Percentiles rank a stretch among this genome's conserved stretches.
Conservation (phyloP, 2,797 vertebrate species). For the Momotus momota region DNA sequence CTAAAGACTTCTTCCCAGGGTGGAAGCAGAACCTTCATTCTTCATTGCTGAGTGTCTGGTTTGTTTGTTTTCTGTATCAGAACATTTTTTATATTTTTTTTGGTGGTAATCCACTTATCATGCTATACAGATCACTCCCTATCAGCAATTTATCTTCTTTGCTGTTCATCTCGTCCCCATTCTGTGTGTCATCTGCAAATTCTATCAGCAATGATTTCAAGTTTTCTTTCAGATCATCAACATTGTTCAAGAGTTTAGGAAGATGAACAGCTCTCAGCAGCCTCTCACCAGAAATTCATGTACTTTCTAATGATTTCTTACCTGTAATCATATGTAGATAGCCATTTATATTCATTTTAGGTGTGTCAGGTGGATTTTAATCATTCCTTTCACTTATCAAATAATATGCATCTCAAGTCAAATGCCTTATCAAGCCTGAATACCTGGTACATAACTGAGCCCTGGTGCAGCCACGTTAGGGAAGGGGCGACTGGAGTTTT, state of each 20-base stretch:
- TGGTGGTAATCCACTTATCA: neutral
- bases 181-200: neutral
- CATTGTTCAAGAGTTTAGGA: neutral
- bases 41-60: neutral
- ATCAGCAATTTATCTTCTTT: neutral
- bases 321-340: neutral
- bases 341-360: neutral
- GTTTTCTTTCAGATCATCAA: neutral
- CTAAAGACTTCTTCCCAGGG: neutral
- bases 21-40: neutral
- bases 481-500: neutral
- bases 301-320: neutral
- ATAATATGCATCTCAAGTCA: neutral
- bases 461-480: accelerated
- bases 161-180: neutral
- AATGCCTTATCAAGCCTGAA: neutral
- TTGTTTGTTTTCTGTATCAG: neutral
- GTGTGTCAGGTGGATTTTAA: neutral
- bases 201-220: neutral
- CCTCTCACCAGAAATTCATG: neutral
- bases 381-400: neutral
- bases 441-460: neutral
- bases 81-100: neutral
- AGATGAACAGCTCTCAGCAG: neutral
- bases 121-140: neutral